Base-by-base conservation (phyloP, 2,888 invertebrate species). In the Odontocerum albicorne region DNA sequence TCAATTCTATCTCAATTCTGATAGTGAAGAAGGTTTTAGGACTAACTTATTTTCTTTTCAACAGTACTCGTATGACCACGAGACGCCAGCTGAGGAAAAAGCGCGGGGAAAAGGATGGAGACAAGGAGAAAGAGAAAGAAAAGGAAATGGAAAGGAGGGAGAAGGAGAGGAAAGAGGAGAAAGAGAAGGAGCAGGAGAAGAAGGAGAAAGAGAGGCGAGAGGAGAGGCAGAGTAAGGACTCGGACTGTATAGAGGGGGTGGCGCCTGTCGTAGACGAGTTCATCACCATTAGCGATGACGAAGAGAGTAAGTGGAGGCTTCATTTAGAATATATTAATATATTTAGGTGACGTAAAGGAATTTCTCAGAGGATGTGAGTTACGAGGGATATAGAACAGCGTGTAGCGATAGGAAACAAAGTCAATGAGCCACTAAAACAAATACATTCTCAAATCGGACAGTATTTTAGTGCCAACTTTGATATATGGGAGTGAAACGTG, bases 231-330 rank as follows among this genome's bases (percentile, higher is more conserved):
- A 50, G 32, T 32, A 42, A 27, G 7, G 43, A 43, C 17, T 27
- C 35, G 7, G 54, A 54, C 10, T 22, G 2, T 16, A 19, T 17
- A 12, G 43, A 54, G 2, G 32, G 54, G 7, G 39, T 20, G 3
- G 52, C 38, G 12, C 46, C 53, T 43, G 70, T 67, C 1, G 68
- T 67, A 0, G 72, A 81, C 35, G 73, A 74, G 55, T 80, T 78
- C 57, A 82, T 83, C 59, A 82, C 81, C 4, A 82, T 82, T 35
- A 83, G 82, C 60, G 83, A 84, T 61, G 84, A 84, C 62, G 84
- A 84, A 65, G 83, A 83, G 69, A 75, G 81, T 80, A 7, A 49
- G 54, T 47, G 7, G 4, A 6, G 21, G n/a, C n/a, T n/a, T n/a
- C n/a, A n/a, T n/a, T n/a, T n/a, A n/a, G n/a, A n/a, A n/a, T n/a